phyloP scores from a whole-genome alignment of 1,140 invertebrate species.

The Lethocerus indicus region DNA sequence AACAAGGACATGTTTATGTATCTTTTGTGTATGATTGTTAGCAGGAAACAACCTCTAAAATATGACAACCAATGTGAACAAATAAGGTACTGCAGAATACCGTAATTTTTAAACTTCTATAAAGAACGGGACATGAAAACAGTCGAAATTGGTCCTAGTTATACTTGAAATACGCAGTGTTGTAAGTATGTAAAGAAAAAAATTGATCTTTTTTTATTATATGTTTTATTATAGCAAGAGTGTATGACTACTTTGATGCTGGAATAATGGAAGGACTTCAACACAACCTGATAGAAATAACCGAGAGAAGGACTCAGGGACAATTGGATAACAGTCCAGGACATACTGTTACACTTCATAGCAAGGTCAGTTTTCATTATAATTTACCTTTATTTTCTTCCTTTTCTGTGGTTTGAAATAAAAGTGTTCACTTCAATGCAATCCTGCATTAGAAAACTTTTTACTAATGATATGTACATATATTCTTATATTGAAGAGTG shows the following conservation, averaged over 20 bases:
- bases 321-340: slow-evolving; percentile 29
- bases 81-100: no score
- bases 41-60: no score
- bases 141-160: no score
- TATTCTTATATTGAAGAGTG: neutral
- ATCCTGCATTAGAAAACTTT: neutral
- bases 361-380: slow-evolving; percentile 35
- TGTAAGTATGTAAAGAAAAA: no score
- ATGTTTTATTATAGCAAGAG: slow-evolving; percentile 40
- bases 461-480: neutral
- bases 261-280: slow-evolving; percentile 75
- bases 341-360: slow-evolving; percentile 40
- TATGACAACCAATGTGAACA: no score
- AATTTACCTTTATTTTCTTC: slow-evolving; percentile 13
- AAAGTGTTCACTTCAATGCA: neutral
- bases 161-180: no score
- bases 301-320: slow-evolving; percentile 39
- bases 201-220: neutral
- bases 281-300: slow-evolving; percentile 40
- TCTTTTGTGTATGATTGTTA: no score
- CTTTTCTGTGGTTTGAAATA: neutral
- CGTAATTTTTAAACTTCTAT: no score
- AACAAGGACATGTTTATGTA: no score
- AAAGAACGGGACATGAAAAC: no score
- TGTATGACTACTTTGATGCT: slow-evolving; percentile 76